These are phyloP conservation scores for Uria aalge DNA, from an alignment of 2,113 vertebrate genomes.

Conservation along the genomic window DNA sequence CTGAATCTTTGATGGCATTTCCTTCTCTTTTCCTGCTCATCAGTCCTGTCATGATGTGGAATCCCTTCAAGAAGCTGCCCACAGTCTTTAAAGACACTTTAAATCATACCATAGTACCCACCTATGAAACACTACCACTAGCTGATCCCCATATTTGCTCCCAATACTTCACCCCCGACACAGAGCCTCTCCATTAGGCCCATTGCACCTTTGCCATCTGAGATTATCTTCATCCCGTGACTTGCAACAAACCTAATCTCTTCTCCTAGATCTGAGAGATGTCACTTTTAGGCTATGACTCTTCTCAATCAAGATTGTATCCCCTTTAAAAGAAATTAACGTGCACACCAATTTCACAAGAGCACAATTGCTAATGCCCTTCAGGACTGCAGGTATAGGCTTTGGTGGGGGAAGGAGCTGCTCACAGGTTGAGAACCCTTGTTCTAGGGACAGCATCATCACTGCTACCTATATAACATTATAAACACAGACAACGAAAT, in stretches of 20 bases:
- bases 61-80: background rate
- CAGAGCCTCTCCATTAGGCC: background rate
- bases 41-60: background rate
- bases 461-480: background rate
- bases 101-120: background rate
- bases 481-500: background rate
- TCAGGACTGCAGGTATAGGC: background rate
- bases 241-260: background rate
- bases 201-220: background rate
- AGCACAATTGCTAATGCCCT: background rate
- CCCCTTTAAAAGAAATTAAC: background rate
- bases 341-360: background rate
- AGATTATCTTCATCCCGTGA: background rate
- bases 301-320: background rate
- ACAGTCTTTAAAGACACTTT: background rate
- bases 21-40: background rate
- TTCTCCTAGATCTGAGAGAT: background rate
- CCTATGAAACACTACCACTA: background rate
- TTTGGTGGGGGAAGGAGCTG: background rate
- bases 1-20: background rate
- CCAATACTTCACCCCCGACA: background rate
- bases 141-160: background rate
- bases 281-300: background rate
- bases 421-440: constrained; percentile 57
- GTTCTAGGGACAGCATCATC: background rate